Percentiles rank a stretch among this genome's conserved stretches.
These are phyloP conservation scores for Meriones psammophilus DNA, from an alignment of 2,797 vertebrate species.

Conservation along the genomic window DNA sequence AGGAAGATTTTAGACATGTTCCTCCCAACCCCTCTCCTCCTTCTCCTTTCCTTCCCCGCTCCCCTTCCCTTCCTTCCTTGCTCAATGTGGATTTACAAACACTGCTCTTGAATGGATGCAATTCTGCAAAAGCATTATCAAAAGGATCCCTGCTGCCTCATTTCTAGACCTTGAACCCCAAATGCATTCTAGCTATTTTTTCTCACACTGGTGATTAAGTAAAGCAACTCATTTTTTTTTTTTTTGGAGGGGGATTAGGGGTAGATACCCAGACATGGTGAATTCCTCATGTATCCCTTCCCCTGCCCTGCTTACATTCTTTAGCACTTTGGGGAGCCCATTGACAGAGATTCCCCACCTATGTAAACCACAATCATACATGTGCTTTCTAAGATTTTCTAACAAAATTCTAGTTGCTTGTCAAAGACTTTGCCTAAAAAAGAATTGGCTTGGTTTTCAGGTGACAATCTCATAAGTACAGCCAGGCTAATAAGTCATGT, in stretches of 20 bases:
- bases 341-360: too few species aligned
- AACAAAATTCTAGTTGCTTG: too few species aligned
- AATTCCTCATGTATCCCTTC: slow-evolving; percentile 9
- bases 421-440: too few species aligned
- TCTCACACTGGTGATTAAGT: neutral
- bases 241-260: neutral
- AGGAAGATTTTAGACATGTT: slow-evolving; percentile 70
- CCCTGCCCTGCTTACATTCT: too few species aligned
- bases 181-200: neutral
- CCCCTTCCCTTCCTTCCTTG: slow-evolving; percentile 56
- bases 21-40: too few species aligned
- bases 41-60: slow-evolving; percentile 37
- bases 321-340: too few species aligned
- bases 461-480: too few species aligned
- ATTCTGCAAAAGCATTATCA: neutral
- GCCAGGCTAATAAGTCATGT: too few species aligned
- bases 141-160: neutral
- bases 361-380: too few species aligned
- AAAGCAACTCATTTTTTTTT: neutral
- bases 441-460: too few species aligned
- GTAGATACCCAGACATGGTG: neutral
- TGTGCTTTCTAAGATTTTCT: too few species aligned
- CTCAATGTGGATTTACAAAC: slow-evolving; percentile 50
- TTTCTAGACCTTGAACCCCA: slow-evolving; percentile 9
- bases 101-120: slow-evolving; percentile 44